Percentiles rank a stretch among this genome's conserved stretches.
phyloP scores from a whole-genome alignment of 2,888 invertebrate species.

The Ectemnius cavifrons region DNA sequence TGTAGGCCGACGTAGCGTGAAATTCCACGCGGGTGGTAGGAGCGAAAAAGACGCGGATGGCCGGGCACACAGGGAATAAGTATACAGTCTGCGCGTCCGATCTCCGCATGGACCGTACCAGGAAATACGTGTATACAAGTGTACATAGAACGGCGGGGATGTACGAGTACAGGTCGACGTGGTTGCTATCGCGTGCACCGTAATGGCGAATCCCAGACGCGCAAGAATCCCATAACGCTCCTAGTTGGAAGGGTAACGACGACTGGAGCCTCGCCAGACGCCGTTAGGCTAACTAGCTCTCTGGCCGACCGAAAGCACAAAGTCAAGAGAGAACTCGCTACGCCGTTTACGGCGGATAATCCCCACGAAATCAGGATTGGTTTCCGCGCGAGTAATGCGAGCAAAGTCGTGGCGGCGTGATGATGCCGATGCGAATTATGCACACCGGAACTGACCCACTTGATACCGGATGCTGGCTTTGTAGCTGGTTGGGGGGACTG shows the following conservation, averaged over 20 bases:
- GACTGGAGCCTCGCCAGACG: constrained; percentile 67
- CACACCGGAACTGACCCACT: constrained; percentile 26
- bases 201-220: constrained; percentile 30
- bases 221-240: constrained; percentile 41
- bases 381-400: constrained; percentile 55
- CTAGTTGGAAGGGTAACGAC: constrained; percentile 4
- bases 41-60: constrained; percentile 41
- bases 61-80: constrained; percentile 20
- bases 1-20: constrained; percentile 67
- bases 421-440: constrained; percentile 35
- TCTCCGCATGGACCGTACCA: no score
- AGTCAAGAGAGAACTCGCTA: constrained; percentile 24
- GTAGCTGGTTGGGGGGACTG: not conserved
- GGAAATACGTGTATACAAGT: no score
- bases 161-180: constrained; percentile 12
- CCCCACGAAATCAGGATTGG: constrained; percentile 68
- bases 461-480: constrained; percentile 45
- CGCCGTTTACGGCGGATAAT: constrained; percentile 66
- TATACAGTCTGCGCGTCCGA: no score
- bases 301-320: constrained; percentile 52
- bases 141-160: not conserved
- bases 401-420: constrained; percentile 33
- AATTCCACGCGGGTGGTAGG: constrained; percentile 58
- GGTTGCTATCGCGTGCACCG: constrained; percentile 19
- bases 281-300: constrained; percentile 72